Base-by-base conservation (phyloP, 1,140 invertebrate species). In the Atopsyche davidsoni region DNA sequence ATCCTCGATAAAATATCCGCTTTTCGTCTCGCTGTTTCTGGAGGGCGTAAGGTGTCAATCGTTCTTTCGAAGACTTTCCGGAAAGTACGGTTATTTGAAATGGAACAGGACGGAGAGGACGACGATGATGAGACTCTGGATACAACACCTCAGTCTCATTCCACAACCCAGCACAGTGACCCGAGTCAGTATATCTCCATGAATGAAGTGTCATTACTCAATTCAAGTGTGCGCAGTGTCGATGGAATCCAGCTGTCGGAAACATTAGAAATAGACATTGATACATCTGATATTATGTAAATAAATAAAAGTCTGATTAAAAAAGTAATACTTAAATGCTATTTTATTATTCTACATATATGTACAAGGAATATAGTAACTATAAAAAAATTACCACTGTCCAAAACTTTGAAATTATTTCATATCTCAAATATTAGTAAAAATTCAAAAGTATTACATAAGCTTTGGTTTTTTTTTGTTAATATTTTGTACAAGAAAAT, bases 91-190 rank as follows among this genome's bases (percentile, higher is more conserved):
- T 75, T 95, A 24, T 88, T 90, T 61, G 90, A 96, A 66, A 94
- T 93, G 81, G 92, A 96, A 73, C 85, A 83, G 0, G 89, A 92
- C 62, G 87, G 88, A 4, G 92, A 95, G 55, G 91, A 92, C 55
- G 85, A 91, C 22, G 85, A 86, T 24, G 83, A 86, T 32, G 85
- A 79, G 53, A 77, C 75, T 16, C 52, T 72, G 7, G 70, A 75
- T 31, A 64, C 64, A 11, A 74, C 69, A 9, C 64, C 69, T 28
- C 65, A 67, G 21, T 70, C 68, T 39, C 63, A 54, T 22, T 54
- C 45, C 10, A 51, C 57, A 4, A 60, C 51, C 3, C 55, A 57
- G 18, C 34, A 46, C 3, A 53, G 55, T 36, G 55, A 57, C 36
- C 44, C 41, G 14, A 57, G 51, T 43, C 53, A 56, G 47, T 41